Conservation (phyloP, 2,888 invertebrate species). For the Amphimallon solstitiale region DNA sequence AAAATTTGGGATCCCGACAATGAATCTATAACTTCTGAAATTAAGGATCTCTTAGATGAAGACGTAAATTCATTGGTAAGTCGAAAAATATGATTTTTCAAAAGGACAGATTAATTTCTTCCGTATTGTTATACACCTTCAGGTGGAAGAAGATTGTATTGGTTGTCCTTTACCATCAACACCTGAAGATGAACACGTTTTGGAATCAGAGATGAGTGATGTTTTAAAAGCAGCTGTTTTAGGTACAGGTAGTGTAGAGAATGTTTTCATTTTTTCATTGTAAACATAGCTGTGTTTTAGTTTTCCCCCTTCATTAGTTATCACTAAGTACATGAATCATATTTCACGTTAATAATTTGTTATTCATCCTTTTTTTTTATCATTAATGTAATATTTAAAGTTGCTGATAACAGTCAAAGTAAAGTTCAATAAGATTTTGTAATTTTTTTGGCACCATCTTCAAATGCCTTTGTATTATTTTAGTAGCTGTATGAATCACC, state of each 20-base stretch:
- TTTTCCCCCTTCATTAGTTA: background rate
- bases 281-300: background rate
- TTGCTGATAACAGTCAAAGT: too few relatives aligned
- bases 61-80: slow-evolving; percentile 62
- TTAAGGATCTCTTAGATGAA: slow-evolving; percentile 63
- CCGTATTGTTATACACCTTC: slow-evolving; percentile 62
- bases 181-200: slow-evolving; percentile 84
- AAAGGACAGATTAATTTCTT: background rate
- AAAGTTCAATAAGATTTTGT: too few relatives aligned
- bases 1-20: slow-evolving; percentile 62
- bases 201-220: slow-evolving; percentile 89
- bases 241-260: slow-evolving; percentile 60
- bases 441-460: too few relatives aligned
- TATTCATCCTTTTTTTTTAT: too few relatives aligned
- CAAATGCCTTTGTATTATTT: too few relatives aligned
- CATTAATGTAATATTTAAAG: too few relatives aligned
- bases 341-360: too few relatives aligned
- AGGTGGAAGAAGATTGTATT: slow-evolving; percentile 80
- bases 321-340: too few relatives aligned
- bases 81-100: slow-evolving; percentile 25
- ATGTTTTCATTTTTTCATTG: slow-evolving; percentile 25
- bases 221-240: slow-evolving; percentile 86
- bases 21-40: slow-evolving; percentile 63
- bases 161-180: slow-evolving; percentile 88
- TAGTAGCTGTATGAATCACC: too few relatives aligned